Conservation (phyloP, 2,797 vertebrate species). For the Tadarida brasiliensis region DNA sequence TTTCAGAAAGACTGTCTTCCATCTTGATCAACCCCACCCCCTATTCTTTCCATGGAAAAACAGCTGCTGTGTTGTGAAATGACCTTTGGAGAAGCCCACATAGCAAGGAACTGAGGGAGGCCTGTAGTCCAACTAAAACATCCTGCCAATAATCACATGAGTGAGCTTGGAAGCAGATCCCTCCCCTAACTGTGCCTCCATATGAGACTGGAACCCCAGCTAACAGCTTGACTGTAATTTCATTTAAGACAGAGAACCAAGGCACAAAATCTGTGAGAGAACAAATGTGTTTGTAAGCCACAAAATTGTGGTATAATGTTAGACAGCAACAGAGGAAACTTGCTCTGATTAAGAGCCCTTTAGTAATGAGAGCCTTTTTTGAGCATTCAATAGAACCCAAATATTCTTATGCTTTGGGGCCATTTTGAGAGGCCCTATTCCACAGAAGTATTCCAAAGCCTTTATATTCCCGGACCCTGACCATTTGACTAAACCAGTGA, state of each 20-base stretch:
- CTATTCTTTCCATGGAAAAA: not conserved
- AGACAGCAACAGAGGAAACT: not conserved
- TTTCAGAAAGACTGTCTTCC: not conserved
- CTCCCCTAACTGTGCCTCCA: not conserved
- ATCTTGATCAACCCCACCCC: not conserved
- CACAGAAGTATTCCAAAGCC: not conserved
- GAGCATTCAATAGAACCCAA: not conserved
- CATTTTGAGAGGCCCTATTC: not conserved
- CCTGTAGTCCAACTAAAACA: not conserved
- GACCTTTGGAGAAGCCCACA: not conserved
- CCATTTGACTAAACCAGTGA: not conserved
- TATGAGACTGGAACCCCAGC: not conserved
- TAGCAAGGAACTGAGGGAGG: not conserved
- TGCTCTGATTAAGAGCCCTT: not conserved
- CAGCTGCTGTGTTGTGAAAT: not conserved
- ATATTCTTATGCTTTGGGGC: not conserved
- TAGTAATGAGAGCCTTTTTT: not conserved
- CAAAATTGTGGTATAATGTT: not conserved
- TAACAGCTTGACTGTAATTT: not conserved
- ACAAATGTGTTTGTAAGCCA: not conserved
- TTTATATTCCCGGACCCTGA: not conserved
- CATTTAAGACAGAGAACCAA: not conserved
- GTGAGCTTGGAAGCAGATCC: not conserved
- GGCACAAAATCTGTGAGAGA: not conserved
- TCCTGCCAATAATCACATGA: not conserved